Conservation (phyloP, 2,797 vertebrate species). For the Lacerta bilineata region DNA sequence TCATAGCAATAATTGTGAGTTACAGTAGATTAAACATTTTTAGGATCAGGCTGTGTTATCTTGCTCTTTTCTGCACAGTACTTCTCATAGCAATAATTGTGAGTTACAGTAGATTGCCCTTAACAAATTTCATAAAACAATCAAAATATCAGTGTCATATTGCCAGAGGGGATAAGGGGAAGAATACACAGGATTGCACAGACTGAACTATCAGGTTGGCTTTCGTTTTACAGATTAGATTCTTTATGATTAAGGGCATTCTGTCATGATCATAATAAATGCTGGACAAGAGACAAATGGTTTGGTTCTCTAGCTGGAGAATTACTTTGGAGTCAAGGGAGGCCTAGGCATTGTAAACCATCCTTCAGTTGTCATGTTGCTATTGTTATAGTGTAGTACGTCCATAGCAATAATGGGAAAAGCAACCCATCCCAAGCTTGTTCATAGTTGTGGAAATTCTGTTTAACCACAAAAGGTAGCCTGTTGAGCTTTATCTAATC, state of each 20-base stretch:
- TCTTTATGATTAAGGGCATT: slow-evolving; percentile 11
- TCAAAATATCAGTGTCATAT: neutral
- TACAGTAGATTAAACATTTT: neutral
- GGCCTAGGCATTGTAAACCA: slow-evolving; percentile 37
- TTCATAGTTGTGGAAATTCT: slow-evolving; percentile 5
- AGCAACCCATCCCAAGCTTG: neutral
- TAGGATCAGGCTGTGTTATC: neutral
- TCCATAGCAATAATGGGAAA: slow-evolving; percentile 19
- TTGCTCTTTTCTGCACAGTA: neutral
- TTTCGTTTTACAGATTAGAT: slow-evolving; percentile 41
- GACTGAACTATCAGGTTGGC: neutral
- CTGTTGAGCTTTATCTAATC: neutral
- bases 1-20: neutral
- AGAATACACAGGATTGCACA: slow-evolving; percentile 9
- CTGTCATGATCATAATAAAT: slow-evolving; percentile 48
- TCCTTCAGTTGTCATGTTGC: slow-evolving; percentile 47
- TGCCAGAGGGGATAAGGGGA: slow-evolving; percentile 12
- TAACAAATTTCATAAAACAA: neutral
- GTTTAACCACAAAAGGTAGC: neutral
- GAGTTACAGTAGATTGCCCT: neutral
- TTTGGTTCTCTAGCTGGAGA: slow-evolving; percentile 43
- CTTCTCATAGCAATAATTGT: slow-evolving; percentile 14
- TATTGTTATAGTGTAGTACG: slow-evolving; percentile 30
- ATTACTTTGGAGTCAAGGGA: slow-evolving; percentile 48
- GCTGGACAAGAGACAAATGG: slow-evolving; percentile 38